phyloP scores from a whole-genome alignment of 2,113 vertebrate genomes.

The Hydrochoerus hydrochaeris region DNA sequence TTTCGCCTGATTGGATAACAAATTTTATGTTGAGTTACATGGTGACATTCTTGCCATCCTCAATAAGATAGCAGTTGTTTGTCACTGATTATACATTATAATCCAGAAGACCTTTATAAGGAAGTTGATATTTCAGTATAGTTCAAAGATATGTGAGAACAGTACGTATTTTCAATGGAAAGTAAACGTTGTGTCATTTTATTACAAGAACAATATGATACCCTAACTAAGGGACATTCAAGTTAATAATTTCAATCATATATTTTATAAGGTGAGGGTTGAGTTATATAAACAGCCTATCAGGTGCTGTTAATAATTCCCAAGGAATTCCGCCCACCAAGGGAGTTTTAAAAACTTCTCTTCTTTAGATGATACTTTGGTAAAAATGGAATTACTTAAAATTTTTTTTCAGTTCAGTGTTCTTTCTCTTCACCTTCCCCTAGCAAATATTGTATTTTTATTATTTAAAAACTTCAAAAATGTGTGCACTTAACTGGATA shows the following conservation, averaged over 20 bases:
- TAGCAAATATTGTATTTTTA: not conserved
- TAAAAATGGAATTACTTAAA: not conserved
- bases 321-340: too few species aligned
- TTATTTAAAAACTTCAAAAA: not conserved
- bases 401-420: not conserved
- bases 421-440: not conserved
- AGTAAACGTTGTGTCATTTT: not conserved
- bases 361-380: not conserved
- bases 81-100: not conserved
- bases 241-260: not conserved
- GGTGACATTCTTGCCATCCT: not conserved
- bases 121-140: not conserved
- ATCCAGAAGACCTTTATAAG: not conserved
- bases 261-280: not conserved
- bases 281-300: not conserved
- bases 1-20: not conserved
- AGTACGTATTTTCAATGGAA: not conserved
- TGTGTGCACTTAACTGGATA: not conserved
- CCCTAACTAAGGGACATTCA: not conserved
- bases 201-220: not conserved
- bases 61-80: not conserved
- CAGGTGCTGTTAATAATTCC: fast-evolving
- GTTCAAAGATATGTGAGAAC: not conserved
- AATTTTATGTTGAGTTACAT: not conserved
- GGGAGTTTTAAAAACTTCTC: not conserved